These are phyloP conservation scores for Taxidea taxus DNA, from an alignment of 2,113 vertebrate species.

Conservation along the genomic window DNA sequence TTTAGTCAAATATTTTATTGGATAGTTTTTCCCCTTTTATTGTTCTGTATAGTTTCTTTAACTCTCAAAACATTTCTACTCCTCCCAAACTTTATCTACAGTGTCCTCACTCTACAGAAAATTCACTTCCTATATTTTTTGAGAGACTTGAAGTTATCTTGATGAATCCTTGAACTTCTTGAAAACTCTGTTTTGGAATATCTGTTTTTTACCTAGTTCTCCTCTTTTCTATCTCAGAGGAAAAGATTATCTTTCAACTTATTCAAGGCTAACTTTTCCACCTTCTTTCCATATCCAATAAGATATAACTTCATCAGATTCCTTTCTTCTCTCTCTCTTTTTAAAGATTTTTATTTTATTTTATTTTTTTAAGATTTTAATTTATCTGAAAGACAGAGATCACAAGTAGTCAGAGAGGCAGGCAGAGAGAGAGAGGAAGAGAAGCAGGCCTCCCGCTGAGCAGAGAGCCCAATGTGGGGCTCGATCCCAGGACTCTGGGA, in stretches of 20 bases:
- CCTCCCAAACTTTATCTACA: not conserved
- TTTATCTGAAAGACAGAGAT: no score
- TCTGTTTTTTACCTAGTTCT: not conserved
- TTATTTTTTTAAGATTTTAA: no score
- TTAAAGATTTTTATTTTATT: not conserved
- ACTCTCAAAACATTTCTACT: not conserved
- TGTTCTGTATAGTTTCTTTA: not conserved
- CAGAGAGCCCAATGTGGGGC: no score
- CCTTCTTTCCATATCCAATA: not conserved
- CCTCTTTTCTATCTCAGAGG: not conserved
- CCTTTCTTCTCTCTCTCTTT: not conserved
- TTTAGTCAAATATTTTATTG: conserved; percentile 12
- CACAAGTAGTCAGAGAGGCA: no score
- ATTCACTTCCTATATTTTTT: not conserved
- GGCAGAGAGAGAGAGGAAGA: no score
- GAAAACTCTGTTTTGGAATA: not conserved
- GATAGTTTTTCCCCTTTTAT: not conserved
- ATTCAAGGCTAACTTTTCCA: not conserved
- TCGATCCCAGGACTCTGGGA: no score
- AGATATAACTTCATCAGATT: not conserved
- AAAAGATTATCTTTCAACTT: conserved; percentile 8
- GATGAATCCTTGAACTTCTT: not conserved
- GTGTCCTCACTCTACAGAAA: not conserved
- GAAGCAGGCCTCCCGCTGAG: no score
- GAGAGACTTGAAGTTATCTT: not conserved